Base-by-base conservation (phyloP, 2,888 invertebrate species). In the Halictus ligatus region DNA sequence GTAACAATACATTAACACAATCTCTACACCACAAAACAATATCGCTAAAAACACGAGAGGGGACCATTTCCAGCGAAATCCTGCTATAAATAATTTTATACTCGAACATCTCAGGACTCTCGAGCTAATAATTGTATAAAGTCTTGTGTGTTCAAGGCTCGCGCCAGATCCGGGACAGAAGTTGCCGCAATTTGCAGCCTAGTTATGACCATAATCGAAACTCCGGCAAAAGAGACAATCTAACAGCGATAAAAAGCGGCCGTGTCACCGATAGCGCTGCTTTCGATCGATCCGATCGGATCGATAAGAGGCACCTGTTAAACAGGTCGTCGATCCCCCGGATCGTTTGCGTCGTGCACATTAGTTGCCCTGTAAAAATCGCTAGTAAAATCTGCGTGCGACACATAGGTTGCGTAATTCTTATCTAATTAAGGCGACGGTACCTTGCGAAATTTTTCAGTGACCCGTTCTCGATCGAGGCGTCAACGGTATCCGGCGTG, bases 251-350 rank as follows among this genome's bases (percentile, higher is more conserved):
- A 25, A 64, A 64, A 29, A 29, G 15, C 15, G 64, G 7, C 25
- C 15, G 0, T 5, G 29, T 64, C 72, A 8, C 7, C 46, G 72
- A 21, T 40, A 43, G 21, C 15, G 15, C 0, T n/a, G 67, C 84
- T 87, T 81, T 88, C 90, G 83, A 80, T 82, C 67, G 58, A 54
- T 21, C 10, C 40, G 25, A 79, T 67, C 29, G 46, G 6, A 46
- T 18, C 48, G 40, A 60, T 35, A 43, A 0, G 73, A 21, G 18
- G 7, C 43, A 35, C 13, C 21, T 21, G 35, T n/a, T 58, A 15
- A 8, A 29, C 73, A 18, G 43, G 58, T 71, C 50, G 58, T 83
- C 54, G 71, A 71, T 75, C 29, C 25, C 29, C 7, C 54, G n/a
- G 21, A n/a, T 60, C 67, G 6, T 67, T 77, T 50, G 50, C 67